Base-by-base conservation (phyloP, 2,797 vertebrate genomes). In the Apogon talboti region DNA sequence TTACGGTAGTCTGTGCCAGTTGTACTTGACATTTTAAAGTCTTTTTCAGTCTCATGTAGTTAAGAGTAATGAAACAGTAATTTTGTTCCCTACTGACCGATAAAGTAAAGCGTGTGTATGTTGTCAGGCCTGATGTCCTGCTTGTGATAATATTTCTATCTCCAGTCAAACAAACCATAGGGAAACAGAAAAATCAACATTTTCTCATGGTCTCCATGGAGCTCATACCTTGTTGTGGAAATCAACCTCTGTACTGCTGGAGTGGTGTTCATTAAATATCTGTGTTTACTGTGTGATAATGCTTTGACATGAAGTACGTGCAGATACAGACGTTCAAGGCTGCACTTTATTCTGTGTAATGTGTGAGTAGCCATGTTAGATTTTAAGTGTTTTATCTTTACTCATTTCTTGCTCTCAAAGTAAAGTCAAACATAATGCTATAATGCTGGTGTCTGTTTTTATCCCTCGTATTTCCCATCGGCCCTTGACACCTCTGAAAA, bases 271-370 rank as follows among this genome's bases (percentile, higher is more conserved):
- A 49, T 83, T 76, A 82, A 82, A 83, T 76, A 75, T 64, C 69
- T 82, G 18, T 83, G 74, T 89, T 90, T 86, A 66, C 82, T 57
- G 41, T 83, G 78, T 66, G 71, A 87, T 63, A 81, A n/a, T 64
- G 42, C 48, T 21, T 7, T 18, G 47, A 49, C 40, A 16, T 63
- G 72, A 41, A 19, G 11, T 66, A 68, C 18, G 41, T 83, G 76
- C 71, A 47, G 55, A 56, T 60, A 43, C 48, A 69, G 56, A 74
- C 40, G 43, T 71, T 66, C 59, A 61, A 72, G 41, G 66, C 44
- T 42, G 45, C 46, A 30, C 66, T 69, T 42, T 37, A 58, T 37
- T 42, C 12, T 24, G 6, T 66, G 9, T 53, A 53, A 44, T 47
- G 58, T 71, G 52, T 28, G 33, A 55, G 50, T 33, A 44, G 7